Percentiles rank a stretch among this genome's conserved stretches.
Conservation (phyloP, 2,113 vertebrate genomes). For the Gymnocephalus cernua region DNA sequence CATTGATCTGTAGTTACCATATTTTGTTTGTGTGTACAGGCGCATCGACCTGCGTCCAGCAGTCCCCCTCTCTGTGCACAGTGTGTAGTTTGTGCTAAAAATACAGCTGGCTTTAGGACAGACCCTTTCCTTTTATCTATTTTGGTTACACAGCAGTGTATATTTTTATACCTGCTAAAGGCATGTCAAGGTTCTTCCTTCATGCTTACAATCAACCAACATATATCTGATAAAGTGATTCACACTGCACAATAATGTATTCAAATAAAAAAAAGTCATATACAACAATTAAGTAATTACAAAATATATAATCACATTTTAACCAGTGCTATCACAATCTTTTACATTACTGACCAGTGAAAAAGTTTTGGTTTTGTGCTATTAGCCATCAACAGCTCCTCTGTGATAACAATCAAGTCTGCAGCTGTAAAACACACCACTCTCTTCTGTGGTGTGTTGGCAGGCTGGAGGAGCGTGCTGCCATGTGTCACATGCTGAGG, state of each 20-base stretch:
- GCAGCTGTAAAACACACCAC: conserved; percentile 54
- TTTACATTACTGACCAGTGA: background rate
- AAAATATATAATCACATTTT: background rate
- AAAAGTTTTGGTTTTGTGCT: background rate
- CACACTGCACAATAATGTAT: background rate
- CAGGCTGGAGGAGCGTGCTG: conserved; percentile 69
- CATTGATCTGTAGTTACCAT: conserved; percentile 60
- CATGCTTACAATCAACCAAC: background rate
- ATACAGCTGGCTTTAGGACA: conserved; percentile 71
- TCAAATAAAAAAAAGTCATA: background rate
- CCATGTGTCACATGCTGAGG: conserved; percentile 76
- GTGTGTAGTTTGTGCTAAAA: conserved; percentile 78
- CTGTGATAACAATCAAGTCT: conserved; percentile 50
- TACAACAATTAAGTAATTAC: background rate
- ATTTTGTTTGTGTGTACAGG: conserved; percentile 66
- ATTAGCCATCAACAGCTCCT: conserved; percentile 25
- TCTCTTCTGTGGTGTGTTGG: conserved; percentile 44
- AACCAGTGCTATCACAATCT: background rate
- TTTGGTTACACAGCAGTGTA: conserved; percentile 66
- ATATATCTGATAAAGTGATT: background rate
- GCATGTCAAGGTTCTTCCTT: conserved; percentile 49
- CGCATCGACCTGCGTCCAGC: conserved; percentile 60
- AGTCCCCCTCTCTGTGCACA: conserved; percentile 50
- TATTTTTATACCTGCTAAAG: conserved; percentile 66
- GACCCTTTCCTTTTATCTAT: conserved; percentile 76